Base-by-base conservation (phyloP, 2,888 invertebrate species). In the Neocrepidodera transversa region DNA sequence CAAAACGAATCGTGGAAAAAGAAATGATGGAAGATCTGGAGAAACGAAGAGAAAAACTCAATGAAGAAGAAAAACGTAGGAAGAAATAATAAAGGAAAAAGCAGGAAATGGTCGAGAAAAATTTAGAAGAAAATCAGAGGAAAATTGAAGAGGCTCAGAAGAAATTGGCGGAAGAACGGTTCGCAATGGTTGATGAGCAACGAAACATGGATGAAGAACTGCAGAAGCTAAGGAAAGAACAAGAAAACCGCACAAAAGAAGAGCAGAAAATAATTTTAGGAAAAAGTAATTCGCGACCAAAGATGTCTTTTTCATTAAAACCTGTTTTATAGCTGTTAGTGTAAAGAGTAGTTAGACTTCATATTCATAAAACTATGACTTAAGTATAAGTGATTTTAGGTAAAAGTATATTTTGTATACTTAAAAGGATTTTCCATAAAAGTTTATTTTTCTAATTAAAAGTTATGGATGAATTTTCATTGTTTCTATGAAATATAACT, bases 51-150 rank as follows among this genome's bases (percentile, higher is more conserved):
- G 92, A 93, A 75, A 89, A 91, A 75, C 93, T 95, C 79, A 85
- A 92, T 72, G 91, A 92, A 81, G 93, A 93, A 87, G 95, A 96
- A 83, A 87, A 90, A 73, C 89, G 90, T 77, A 87, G 95, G 87
- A 95, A 97, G 96, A 97, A 96, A 86, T 96, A 95, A 87, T 97
- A 97, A 85, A 88, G 89, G 82, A 89, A 91, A 84, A 96, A 97
- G 84, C 90, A 95, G 76, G 92, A 94, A 86, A 94, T 95, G 82
- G 86, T 97, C 79, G 96, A 97, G 84, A 88, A 89, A 82, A 97
- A 97, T 82, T 90, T 97, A 88, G 95, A 94, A 74, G 97, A 97
- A 85, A 97, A 97, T 85, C 96, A 96, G 86, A 88, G 87, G 82
- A 97, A 96, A 84, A 95, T 97, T 70, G 96, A 97, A 82, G 96